phyloP scores from a whole-genome alignment of 2,113 vertebrate species.

The Hippolais icterina region DNA sequence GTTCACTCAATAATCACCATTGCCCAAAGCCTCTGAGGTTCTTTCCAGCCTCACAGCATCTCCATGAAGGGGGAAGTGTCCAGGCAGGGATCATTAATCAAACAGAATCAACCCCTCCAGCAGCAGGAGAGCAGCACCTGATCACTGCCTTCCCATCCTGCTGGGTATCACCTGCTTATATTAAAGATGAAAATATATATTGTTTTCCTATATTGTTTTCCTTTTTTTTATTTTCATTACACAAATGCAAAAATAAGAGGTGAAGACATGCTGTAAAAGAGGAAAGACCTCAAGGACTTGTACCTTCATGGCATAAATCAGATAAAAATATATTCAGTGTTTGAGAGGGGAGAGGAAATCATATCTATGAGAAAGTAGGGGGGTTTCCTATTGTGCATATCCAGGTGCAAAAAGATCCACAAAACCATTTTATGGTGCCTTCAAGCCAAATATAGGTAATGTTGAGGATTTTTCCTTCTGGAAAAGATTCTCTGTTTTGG shows the following conservation, averaged over 20 bases:
- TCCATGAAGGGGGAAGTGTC: neutral
- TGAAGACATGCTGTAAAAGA: neutral
- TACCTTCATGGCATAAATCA: neutral
- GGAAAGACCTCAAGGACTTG: neutral
- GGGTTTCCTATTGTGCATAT: neutral
- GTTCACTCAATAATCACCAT: neutral
- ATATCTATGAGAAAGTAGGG: neutral
- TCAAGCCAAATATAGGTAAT: neutral
- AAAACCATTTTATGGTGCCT: neutral
- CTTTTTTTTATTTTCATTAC: neutral
- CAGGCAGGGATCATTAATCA: neutral
- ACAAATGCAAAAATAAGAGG: neutral
- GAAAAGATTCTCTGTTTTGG: neutral
- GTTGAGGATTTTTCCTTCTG: neutral
- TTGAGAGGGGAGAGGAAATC: neutral
- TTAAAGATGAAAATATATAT: neutral
- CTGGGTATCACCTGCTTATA: neutral
- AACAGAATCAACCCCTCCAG: neutral
- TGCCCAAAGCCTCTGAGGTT: neutral
- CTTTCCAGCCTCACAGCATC: neutral
- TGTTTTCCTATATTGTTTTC: too few relatives aligned
- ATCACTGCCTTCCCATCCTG: neutral
- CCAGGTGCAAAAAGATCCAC: neutral
- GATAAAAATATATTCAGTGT: neutral
- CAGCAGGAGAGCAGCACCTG: neutral